Base-by-base conservation (phyloP, 2,888 invertebrate species). In the Melipona beecheii region DNA sequence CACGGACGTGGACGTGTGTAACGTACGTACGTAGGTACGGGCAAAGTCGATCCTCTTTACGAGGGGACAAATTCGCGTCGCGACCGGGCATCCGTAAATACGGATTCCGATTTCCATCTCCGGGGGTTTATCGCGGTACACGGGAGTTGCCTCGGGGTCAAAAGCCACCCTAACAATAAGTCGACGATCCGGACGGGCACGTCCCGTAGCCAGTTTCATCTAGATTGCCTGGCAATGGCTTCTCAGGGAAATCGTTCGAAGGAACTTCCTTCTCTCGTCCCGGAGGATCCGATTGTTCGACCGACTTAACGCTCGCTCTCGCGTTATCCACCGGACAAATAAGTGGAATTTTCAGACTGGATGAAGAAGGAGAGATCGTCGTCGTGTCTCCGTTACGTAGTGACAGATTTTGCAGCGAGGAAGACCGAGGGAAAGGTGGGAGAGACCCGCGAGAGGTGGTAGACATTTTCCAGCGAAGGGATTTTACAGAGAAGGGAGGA, bases 101-200 rank as follows among this genome's bases (percentile, higher is more conserved):
- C 84, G 77, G 81, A 74, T 75, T 73, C 82, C 78, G 86, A 86
- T 84, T 84, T 84, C 81, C 86, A 84, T 86, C 84, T 82, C 73
- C 82, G 72, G 71, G 58, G 71, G 64, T 78, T 85, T 85, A 84
- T 85, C 84, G 75, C 49, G 27, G 64, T 54, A 50, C 69, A 77
- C 76, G 71, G 43, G 72, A 81, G 70, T 81, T 49, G 78, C 78
- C 78, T 68, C 52, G 69, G 82, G 81, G 86, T 84, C 75, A 77
- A 85, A 85, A 68, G 85, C 86, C 85, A 75, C 69, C 78, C 84
- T 65, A 83, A 86, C 86, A 80, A 85, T 85, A 83, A 86, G 85
- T 82, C 85, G 36, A 64, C 66, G 75, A 72, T 17, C 66, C 70
- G 78, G 58, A 62, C 52, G 75, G 31, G 64, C 84, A 72, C 69